phyloP scores from a whole-genome alignment of 2,113 vertebrate species.

The Pteronura brasiliensis region DNA sequence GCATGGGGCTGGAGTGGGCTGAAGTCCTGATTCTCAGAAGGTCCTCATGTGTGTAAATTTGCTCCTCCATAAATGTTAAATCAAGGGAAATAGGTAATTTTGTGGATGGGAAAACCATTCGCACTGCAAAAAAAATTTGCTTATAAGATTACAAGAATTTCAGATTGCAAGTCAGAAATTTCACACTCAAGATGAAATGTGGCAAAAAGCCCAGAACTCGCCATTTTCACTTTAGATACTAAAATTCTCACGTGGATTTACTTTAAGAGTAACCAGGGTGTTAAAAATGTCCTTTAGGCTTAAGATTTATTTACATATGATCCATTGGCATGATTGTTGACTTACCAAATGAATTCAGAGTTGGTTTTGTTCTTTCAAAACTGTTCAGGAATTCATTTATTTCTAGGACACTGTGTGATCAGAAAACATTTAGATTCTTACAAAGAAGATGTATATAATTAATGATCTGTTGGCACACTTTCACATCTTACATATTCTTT shows the following conservation, averaged over 20 bases:
- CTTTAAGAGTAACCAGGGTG: slow-evolving; percentile 45
- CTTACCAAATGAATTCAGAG: neutral
- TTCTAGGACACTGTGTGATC: slow-evolving; percentile 8
- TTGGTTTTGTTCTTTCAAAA: slow-evolving; percentile 14
- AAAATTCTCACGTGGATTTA: slow-evolving; percentile 61
- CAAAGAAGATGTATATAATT: neutral
- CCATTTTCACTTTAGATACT: slow-evolving; percentile 54
- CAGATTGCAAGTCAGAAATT: slow-evolving; percentile 48
- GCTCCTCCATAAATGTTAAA: neutral
- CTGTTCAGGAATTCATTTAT: slow-evolving; percentile 27
- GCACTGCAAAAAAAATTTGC: neutral
- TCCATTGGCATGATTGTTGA: neutral
- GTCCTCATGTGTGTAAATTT: neutral
- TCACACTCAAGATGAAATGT: slow-evolving; percentile 56
- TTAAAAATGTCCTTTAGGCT: slow-evolving; percentile 38
- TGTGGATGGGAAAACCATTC: neutral
- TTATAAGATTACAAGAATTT: slow-evolving; percentile 54
- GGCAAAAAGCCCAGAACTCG: slow-evolving; percentile 56
- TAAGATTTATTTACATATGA: slow-evolving; percentile 40
- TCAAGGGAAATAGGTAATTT: slow-evolving; percentile 25
- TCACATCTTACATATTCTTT: neutral
- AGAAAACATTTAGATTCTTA: neutral
- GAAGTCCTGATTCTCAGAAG: neutral
- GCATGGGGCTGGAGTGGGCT: rapidly evolving
- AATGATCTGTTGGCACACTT: neutral